phyloP scores from a whole-genome alignment of 2,797 vertebrate genomes.

The Jordanella pulchra region DNA sequence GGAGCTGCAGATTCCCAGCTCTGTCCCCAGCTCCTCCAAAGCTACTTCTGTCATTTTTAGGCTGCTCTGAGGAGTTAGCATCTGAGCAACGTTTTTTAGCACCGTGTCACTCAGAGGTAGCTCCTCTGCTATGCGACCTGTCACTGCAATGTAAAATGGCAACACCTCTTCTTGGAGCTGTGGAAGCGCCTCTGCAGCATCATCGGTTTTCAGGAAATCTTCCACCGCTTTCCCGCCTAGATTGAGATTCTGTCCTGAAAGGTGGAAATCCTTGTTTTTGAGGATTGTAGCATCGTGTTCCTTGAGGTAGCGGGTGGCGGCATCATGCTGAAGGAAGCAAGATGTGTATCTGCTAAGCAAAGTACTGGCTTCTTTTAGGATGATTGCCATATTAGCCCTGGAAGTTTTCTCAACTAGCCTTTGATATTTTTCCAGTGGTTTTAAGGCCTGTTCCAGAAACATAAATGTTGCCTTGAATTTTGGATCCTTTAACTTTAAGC shows the following conservation, averaged over 20 bases:
- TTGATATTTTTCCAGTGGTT: constrained; percentile 72
- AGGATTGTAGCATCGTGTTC: constrained; percentile 64
- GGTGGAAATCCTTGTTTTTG: constrained; percentile 55
- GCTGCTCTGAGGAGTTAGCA: constrained; percentile 71
- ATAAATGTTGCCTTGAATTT: constrained; percentile 74
- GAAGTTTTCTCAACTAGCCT: constrained; percentile 38
- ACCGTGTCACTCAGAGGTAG: constrained; percentile 68
- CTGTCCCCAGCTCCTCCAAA: constrained; percentile 65
- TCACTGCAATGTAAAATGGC: constrained; percentile 72
- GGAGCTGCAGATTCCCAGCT: constrained; percentile 67
- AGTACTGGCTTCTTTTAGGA: constrained; percentile 70
- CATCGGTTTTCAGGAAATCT: constrained; percentile 60
- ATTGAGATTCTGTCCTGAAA: constrained; percentile 55
- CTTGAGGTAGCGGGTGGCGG: constrained; percentile 64
- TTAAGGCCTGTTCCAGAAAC: constrained; percentile 74
- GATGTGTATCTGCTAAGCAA: constrained; percentile 72
- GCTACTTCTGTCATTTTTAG: constrained; percentile 52
- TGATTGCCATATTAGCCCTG: constrained; percentile 53
- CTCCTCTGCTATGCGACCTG: constrained; percentile 54
- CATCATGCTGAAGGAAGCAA: constrained; percentile 71
- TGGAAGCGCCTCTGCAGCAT: constrained; percentile 26
- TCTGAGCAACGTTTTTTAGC: constrained; percentile 64
- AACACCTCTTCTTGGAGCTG: constrained; percentile 57
- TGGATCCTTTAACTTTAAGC: constrained; percentile 66
- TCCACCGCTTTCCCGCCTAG: constrained; percentile 62